These are phyloP conservation scores for Synergus itoensis DNA, from an alignment of 2,888 invertebrate genomes.

Conservation along the genomic window DNA sequence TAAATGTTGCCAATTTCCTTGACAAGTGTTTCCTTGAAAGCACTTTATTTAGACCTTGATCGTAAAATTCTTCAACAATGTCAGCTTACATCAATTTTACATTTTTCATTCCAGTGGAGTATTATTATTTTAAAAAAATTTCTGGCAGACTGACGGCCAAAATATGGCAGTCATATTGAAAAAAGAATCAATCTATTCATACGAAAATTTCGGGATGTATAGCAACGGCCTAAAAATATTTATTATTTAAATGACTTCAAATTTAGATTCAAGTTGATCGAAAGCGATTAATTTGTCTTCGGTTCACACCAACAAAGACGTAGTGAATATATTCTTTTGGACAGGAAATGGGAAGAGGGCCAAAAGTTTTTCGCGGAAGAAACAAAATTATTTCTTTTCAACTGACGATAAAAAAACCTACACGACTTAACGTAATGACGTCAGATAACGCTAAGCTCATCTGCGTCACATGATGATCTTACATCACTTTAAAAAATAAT, in stretches of 20 bases:
- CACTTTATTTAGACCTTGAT: neutral
- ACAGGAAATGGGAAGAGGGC: neutral
- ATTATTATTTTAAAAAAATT: neutral
- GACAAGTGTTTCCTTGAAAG: neutral
- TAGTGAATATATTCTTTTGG: neutral
- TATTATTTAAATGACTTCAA: neutral
- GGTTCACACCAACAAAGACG: neutral
- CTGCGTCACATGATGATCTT: neutral
- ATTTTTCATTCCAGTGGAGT: neutral
- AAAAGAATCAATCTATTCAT: no score
- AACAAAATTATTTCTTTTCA: conserved; percentile 31
- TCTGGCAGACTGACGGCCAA: no score
- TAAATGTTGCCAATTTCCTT: conserved; percentile 5
- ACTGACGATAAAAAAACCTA: conserved; percentile 9
- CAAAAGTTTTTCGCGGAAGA: conserved; percentile 24
- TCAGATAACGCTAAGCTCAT: neutral
- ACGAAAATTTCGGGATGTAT: no score
- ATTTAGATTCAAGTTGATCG: neutral
- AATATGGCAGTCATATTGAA: no score
- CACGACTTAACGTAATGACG: conserved; percentile 9
- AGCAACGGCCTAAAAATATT: neutral
- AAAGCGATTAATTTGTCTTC: neutral
- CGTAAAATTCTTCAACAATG: conserved; percentile 6
- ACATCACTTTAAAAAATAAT: neutral
- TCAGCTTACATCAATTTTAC: neutral